Evolutionary conservation across 2,888 invertebrate species (phyloP).

Genomic region (Megalurothrips usitatus): DNA sequence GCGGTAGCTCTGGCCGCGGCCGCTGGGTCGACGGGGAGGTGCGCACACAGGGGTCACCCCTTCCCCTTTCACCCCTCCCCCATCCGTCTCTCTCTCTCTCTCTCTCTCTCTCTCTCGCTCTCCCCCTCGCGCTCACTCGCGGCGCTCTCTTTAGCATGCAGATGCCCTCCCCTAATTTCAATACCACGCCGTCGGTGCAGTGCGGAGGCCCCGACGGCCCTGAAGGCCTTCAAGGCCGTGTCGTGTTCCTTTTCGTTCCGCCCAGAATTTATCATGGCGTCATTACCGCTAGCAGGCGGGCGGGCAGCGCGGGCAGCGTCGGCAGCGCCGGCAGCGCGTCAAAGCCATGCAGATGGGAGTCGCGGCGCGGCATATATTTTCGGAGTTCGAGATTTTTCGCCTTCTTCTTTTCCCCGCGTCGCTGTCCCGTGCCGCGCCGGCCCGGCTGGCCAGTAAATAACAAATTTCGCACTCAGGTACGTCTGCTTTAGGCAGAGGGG

Average conservation of each 20-base stretch:
- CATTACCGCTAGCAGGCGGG: background rate
- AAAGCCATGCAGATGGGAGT: background rate
- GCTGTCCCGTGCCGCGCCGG: too few relatives aligned
- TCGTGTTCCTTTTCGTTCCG: background rate
- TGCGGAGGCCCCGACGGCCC: background rate
- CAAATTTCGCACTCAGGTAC: too few relatives aligned
- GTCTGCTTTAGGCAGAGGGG: too few relatives aligned
- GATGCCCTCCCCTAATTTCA: constrained; percentile 7
- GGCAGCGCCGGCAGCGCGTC: background rate
- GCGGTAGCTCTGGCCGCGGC: too few relatives aligned
- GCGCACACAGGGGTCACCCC: background rate
- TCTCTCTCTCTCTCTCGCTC: background rate
- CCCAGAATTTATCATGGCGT: constrained; percentile 7
- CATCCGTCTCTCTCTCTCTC: background rate
- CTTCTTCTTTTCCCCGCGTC: too few relatives aligned
- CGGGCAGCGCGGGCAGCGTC: background rate
- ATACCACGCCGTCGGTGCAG: background rate
- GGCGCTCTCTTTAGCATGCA: background rate
- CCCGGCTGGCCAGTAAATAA: too few relatives aligned
- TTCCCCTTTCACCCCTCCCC: background rate
- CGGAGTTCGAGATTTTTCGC: too few relatives aligned
- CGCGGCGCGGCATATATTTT: background rate
- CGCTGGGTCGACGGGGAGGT: background rate
- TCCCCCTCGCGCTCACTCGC: background rate
- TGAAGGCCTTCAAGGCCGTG: too few relatives aligned